Evolutionary conservation across 2,888 invertebrate genomes (phyloP), one percentile per base, ranked within the genome.

Genomic region (Uloborus plumipes): DNA sequence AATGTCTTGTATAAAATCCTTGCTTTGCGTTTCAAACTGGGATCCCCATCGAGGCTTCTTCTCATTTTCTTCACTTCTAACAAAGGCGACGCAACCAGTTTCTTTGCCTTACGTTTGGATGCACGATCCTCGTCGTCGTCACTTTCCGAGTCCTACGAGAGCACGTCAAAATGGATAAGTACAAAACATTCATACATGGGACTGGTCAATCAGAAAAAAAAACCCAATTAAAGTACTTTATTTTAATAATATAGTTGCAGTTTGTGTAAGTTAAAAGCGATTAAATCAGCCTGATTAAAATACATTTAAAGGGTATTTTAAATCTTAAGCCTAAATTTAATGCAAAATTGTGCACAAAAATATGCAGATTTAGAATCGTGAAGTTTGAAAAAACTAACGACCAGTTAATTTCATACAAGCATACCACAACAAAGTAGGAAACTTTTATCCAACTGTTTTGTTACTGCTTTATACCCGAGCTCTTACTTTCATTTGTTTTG

Each of bases 1-100:
- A 90, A 87, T 26, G 88, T 87, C 74, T 89, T 95, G 86, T 95
- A 95, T 72, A 99, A 91, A 74, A 92, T 91, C 88, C 94, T 93
- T 16, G 98, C 91, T 87, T 95, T 93, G 88, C 94, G 94, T 88
- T 94, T 95, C 15, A 95, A 90, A 0, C 94, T 93, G 65, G 93
- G 89, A 87, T 92, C 92, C 85, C 86, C 85, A 39, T 86, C 86
- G n/a, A 82, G 55, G 51, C 81, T 76, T 51, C 76, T 74, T 39
- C 73, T 72, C 1, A 39, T 61, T 16, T 73, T 81, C 20, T 81
- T 84, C 13, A 71, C 62, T 67, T 81, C 69, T 76, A 69, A 31
- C 70, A 83, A 50, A 39, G 77, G 55, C 58, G 55, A 74, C 26
- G 71, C 26, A 49, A 81, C 20, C 22, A 74, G 18, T 59, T 82